Evolutionary conservation across 2,888 invertebrate species (phyloP), one percentile per base, ranked within the genome.

Genomic region (Brachynemurus nebulosus): DNA sequence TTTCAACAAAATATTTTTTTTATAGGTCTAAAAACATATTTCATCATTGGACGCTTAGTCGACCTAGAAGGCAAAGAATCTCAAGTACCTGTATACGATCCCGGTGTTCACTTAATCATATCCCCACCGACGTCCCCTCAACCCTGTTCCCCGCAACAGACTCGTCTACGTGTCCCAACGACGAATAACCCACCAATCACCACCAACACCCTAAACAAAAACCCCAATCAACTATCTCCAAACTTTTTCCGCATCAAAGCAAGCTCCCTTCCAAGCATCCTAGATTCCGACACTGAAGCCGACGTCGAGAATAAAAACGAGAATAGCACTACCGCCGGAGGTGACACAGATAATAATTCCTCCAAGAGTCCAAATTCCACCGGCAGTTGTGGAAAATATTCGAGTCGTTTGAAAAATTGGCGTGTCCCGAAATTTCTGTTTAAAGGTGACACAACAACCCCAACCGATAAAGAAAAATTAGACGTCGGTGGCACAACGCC

Each of bases 11-110:
- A 8, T 25, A 25, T 25, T 17, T 48, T 50, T 46, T 48, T 62
- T 65, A 44, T 63, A 86, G 86, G 83, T 59, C 72, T 86, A 59
- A 85, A 84, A 63, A 89, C 90, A 2, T 90, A 80, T 64, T 92
- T 91, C 63, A 86, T 92, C 46, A 74, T 80, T 59, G 82, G 83
- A 20, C 74, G 82, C 19, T 80, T 78, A 59, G 67, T 71, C 50
- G 76, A 74, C 54, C 65, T 54, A 18, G 23, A 14, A 17, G 17
- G 21, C n/a, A 17, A 16, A 16, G 20, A 36, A 40, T 25, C n/a
- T 3, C 17, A 12, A 12, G 25, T 58, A 18, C 59, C 58, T 44
- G 72, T 71, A 53, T 57, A 55, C 40, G 61, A 63, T 48, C 63
- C 66, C 12, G 14, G 27, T 3, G 63, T 76, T 46, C 72, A 76